phyloP scores from a whole-genome alignment of 2,888 invertebrate species.

The Megaustenia siamemsis region DNA sequence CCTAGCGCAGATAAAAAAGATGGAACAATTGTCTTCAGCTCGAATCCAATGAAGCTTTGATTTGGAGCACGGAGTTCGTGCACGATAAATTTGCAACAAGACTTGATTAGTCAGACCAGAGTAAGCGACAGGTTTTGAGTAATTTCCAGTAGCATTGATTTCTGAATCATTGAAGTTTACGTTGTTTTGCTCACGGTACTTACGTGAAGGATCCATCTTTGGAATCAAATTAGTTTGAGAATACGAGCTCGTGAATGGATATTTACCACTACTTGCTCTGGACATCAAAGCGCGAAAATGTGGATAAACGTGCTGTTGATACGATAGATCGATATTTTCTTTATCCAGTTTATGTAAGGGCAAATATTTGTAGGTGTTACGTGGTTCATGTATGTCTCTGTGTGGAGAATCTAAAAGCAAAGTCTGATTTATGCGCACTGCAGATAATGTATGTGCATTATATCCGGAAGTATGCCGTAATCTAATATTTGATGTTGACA shows the following conservation, averaged over 20 bases:
- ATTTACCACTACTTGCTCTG: not conserved
- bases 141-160: not conserved
- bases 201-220: not conserved
- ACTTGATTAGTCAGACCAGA: slow-evolving; percentile 13
- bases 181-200: not conserved
- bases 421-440: not conserved
- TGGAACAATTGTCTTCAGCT: slow-evolving; percentile 33
- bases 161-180: not conserved
- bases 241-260: not conserved
- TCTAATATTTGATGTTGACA: not conserved
- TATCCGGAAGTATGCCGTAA: not conserved
- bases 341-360: not conserved
- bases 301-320: not conserved
- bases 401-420: not conserved
- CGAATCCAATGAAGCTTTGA: slow-evolving; percentile 30
- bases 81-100: slow-evolving; percentile 23
- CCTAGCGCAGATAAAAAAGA: slow-evolving; percentile 46
- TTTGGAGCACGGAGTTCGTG: slow-evolving; percentile 9
- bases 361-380: too few species aligned
- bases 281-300: not conserved
- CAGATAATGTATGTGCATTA: not conserved
- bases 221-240: not conserved
- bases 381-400: not conserved
- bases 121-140: not conserved
- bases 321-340: too few species aligned